phyloP scores from a whole-genome alignment of 2,797 vertebrate genomes.

The Varecia variegata region DNA sequence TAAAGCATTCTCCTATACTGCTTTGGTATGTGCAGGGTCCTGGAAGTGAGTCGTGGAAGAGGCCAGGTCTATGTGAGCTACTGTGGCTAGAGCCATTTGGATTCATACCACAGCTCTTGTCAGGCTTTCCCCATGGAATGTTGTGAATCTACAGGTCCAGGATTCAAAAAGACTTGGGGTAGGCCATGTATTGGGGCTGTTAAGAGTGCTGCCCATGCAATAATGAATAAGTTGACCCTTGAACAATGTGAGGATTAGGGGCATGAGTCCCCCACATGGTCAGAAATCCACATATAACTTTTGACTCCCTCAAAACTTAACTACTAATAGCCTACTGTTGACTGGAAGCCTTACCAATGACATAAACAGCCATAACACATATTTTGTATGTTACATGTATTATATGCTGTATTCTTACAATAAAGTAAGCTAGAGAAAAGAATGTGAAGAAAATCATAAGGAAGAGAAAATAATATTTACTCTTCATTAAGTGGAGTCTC shows the following conservation, averaged over 20 bases:
- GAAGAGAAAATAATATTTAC: neutral
- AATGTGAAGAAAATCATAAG: neutral
- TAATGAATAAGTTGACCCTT: neutral
- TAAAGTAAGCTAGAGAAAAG: neutral
- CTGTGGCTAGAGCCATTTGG: neutral
- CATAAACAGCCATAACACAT: neutral
- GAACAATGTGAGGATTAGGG: neutral
- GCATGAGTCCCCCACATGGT: neutral
- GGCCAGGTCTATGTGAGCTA: neutral
- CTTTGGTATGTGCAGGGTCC: neutral
- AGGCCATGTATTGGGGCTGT: neutral
- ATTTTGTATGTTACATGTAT: neutral
- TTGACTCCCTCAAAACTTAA: neutral
- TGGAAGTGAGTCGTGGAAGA: neutral
- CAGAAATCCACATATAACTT: neutral
- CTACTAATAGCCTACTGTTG: neutral
- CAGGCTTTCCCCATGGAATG: neutral
- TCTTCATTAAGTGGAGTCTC: neutral
- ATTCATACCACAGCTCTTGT: neutral
- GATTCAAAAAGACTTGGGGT: neutral
- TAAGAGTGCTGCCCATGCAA: neutral
- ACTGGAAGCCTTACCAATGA: neutral
- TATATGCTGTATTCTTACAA: neutral
- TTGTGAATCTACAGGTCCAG: neutral
- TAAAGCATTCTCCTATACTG: neutral